phyloP scores from a whole-genome alignment of 2,888 invertebrate genomes.

The Cosmia pyralina region DNA sequence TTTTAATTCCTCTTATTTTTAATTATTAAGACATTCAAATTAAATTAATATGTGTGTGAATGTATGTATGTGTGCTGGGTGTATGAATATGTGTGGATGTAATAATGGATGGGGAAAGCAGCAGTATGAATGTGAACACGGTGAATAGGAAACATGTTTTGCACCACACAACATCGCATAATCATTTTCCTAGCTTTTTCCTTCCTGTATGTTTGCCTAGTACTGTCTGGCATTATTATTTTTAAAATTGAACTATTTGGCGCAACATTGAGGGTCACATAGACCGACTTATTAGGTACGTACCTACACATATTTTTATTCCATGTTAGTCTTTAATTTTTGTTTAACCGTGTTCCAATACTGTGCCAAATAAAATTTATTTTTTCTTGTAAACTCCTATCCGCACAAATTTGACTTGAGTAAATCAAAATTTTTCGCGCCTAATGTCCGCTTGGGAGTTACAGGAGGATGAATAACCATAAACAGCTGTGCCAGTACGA shows the following conservation, averaged over 20 bases:
- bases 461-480: conserved; percentile 11
- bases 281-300: background rate
- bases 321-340: background rate
- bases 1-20: too few species aligned
- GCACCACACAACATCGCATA: too few species aligned
- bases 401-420: conserved; percentile 1
- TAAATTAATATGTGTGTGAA: too few species aligned
- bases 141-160: background rate
- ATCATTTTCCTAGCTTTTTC: background rate
- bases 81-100: too few species aligned
- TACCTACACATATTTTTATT: background rate
- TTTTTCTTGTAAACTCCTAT: background rate
- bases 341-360: background rate
- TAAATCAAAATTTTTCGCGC: conserved; percentile 15
- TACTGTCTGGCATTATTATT: background rate
- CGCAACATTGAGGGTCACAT: background rate
- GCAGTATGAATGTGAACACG: background rate
- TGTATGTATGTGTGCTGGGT: too few species aligned
- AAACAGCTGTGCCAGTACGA: conserved; percentile 7
- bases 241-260: background rate
- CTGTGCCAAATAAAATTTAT: background rate
- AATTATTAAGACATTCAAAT: too few species aligned
- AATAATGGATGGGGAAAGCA: background rate
- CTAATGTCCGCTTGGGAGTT: conserved; percentile 1
- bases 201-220: background rate